phyloP scores from a whole-genome alignment of 2,113 vertebrate species.

The Triplophysa tibetana region DNA sequence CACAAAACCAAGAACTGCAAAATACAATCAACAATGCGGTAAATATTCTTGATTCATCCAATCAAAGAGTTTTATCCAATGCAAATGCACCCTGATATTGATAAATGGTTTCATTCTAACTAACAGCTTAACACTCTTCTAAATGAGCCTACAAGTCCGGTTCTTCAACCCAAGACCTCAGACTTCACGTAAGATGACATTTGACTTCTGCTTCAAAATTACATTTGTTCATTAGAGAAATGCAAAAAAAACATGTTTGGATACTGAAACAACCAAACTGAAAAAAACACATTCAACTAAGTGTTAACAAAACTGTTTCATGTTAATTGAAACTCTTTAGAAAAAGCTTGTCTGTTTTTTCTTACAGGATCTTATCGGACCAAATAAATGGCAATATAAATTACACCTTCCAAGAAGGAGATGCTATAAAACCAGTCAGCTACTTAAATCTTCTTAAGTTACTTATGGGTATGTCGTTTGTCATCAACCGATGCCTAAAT shows the following conservation, averaged over 20 bases:
- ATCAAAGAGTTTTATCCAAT: background rate
- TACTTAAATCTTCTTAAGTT: background rate
- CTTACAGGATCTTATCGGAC: background rate
- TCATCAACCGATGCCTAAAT: no score
- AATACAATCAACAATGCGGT: background rate
- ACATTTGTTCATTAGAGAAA: background rate
- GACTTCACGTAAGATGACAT: background rate
- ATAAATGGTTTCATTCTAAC: background rate
- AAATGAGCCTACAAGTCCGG: background rate
- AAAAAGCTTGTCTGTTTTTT: background rate
- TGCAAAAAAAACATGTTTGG: no score
- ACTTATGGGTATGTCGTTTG: background rate
- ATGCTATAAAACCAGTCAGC: background rate
- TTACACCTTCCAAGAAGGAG: background rate
- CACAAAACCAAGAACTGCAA: background rate
- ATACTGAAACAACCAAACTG: background rate
- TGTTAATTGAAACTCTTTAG: background rate
- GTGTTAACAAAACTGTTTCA: background rate
- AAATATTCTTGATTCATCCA: background rate
- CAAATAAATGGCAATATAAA: background rate
- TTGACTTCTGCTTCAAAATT: background rate
- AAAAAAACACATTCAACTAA: background rate
- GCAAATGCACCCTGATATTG: background rate
- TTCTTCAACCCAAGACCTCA: background rate
- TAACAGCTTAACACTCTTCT: slow-evolving; percentile 25